Percentiles rank a stretch among this genome's conserved stretches.
These are phyloP conservation scores for Anas acuta DNA, from an alignment of 2,797 vertebrate species.

Conservation along the genomic window DNA sequence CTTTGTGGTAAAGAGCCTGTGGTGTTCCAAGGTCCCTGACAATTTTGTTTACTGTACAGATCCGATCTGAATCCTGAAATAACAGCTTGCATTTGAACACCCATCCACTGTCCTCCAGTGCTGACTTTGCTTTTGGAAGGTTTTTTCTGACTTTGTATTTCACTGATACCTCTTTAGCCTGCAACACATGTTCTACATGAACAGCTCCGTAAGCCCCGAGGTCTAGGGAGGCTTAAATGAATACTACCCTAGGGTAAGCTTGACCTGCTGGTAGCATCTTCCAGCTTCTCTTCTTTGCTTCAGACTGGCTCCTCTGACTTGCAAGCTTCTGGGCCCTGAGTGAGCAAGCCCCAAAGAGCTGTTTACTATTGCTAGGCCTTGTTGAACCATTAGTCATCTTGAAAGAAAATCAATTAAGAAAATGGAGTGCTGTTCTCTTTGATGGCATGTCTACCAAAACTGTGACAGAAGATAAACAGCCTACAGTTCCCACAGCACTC, in stretches of 20 bases:
- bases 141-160: slow-evolving; percentile 47
- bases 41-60: not conserved
- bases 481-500: not conserved
- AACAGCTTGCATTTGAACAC: not conserved
- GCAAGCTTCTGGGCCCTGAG: not conserved
- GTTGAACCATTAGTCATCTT: slow-evolving; percentile 43
- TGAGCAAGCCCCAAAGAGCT: not conserved
- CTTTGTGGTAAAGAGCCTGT: not conserved
- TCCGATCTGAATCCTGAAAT: not conserved
- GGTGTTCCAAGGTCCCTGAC: not conserved
- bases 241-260: not conserved
- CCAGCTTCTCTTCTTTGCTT: not conserved
- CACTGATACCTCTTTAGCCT: not conserved
- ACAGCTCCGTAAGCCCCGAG: not conserved
- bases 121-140: not conserved
- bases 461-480: not conserved
- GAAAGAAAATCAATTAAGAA: slow-evolving; percentile 49
- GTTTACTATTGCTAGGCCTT: not conserved
- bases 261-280: not conserved
- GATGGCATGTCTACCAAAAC: slow-evolving; percentile 17
- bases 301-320: not conserved
- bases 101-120: not conserved
- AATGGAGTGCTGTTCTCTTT: slow-evolving; percentile 30
- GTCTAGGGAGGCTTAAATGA: slow-evolving; percentile 42
- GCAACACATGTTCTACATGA: not conserved